phyloP scores from a whole-genome alignment of 92 coral and sea anemone species.

The Porites divaricata region DNA sequence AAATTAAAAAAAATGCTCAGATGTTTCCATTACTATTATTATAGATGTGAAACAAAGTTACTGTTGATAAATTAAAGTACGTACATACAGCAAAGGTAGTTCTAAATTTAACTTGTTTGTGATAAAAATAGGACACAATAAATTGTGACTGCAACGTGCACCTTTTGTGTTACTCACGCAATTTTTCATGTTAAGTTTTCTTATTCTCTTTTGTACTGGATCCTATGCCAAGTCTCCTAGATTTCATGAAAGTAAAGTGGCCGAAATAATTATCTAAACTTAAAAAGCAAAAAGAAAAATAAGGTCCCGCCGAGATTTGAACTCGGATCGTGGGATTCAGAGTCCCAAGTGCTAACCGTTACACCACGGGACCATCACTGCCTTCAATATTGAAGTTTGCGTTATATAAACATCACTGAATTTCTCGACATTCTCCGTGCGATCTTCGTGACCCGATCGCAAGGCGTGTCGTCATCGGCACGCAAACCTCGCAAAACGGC shows the following conservation, averaged over 20 bases:
- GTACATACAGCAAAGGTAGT: not conserved
- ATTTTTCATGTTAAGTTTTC: constrained; percentile 13
- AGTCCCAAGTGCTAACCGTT: constrained; percentile 99
- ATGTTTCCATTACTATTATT: no score
- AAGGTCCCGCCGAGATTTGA: constrained; percentile 99
- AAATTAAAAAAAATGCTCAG: no score
- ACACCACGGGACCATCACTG: constrained; percentile 84
- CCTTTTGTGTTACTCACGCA: constrained; percentile 26
- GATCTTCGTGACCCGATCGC: constrained; percentile 78
- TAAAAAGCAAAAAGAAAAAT: constrained; percentile 4
- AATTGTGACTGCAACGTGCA: not conserved
- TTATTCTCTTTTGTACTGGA: not conserved
- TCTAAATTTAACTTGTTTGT: not conserved
- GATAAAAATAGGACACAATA: not conserved
- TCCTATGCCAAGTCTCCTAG: not conserved
- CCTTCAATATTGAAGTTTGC: no score
- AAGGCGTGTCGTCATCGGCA: constrained; percentile 92
- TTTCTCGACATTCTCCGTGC: constrained; percentile 43
- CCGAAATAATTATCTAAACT: not conserved
- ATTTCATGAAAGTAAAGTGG: not conserved
- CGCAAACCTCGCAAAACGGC: constrained; percentile 70
- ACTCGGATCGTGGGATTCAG: constrained; percentile 99
- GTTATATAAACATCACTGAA: no score
- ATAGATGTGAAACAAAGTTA: no score
- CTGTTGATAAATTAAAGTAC: no score